phyloP scores from a whole-genome alignment of 1,140 invertebrate genomes.

The Luehdorfia chinensis region DNA sequence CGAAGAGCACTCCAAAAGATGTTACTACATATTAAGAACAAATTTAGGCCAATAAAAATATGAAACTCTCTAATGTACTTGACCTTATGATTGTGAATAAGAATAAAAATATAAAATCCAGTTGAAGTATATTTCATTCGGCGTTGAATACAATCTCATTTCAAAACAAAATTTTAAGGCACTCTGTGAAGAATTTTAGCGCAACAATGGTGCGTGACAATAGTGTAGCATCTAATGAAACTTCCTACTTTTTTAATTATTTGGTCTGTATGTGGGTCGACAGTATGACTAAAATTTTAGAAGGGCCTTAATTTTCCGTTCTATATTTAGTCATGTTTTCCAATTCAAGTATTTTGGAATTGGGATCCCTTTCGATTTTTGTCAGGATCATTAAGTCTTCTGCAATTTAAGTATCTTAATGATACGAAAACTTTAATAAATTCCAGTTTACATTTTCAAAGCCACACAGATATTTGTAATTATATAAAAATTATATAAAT shows the following conservation, averaged over 20 bases:
- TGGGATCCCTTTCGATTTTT: no score
- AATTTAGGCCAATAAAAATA: no score
- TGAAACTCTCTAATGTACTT: no score
- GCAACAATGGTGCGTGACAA: conserved; percentile 13
- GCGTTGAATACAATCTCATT: neutral
- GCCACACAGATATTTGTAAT: no score
- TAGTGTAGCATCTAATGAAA: conserved; percentile 4
- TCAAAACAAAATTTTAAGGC: neutral
- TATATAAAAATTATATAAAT: no score
- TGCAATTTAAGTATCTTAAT: no score
- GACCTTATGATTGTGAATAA: no score
- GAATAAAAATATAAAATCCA: neutral
- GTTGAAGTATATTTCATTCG: conserved; percentile 8
- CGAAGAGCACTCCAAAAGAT: no score
- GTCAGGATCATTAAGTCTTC: no score
- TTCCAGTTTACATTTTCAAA: no score
- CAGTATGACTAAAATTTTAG: neutral
- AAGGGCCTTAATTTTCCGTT: neutral
- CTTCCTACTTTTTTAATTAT: conserved; percentile 1
- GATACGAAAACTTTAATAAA: no score
- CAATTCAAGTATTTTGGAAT: neutral
- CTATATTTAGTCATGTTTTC: neutral
- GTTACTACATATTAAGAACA: no score
- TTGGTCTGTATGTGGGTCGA: conserved; percentile 6
- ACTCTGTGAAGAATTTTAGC: conserved; percentile 7